Conservation (phyloP, 2,797 vertebrate species). For the Argya squamiceps region DNA sequence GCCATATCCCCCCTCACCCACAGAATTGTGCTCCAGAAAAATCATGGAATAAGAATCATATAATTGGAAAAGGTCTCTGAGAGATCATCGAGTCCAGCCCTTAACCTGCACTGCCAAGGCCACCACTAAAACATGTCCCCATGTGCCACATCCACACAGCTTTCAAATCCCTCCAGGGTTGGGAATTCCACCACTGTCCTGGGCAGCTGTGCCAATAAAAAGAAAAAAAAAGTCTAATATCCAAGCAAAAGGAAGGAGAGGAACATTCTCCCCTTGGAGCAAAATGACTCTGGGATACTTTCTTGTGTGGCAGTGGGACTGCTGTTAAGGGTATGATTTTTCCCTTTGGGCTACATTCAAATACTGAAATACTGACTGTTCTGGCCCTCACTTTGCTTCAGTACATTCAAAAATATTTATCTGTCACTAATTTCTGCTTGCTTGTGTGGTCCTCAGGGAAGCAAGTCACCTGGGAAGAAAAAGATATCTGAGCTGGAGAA, state of each 20-base stretch:
- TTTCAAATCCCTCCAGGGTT: background rate
- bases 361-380: background rate
- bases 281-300: background rate
- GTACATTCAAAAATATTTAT: background rate
- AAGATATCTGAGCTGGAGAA: conserved; percentile 73
- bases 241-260: background rate
- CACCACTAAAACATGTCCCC: background rate
- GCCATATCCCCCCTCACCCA: background rate
- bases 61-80: background rate
- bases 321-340: background rate
- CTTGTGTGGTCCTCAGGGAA: conserved; percentile 61
- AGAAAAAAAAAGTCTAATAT: background rate
- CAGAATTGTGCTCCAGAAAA: background rate
- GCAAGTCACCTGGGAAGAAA: conserved; percentile 35
- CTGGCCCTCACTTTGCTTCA: background rate
- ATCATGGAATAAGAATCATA: background rate
- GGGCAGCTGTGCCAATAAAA: background rate
- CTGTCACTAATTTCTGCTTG: background rate
- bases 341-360: background rate
- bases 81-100: background rate
- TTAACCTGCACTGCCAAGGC: background rate
- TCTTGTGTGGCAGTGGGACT: background rate
- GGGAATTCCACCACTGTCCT: background rate
- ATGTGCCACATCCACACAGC: background rate
- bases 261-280: background rate